A percentile compares a stretch with the other conserved stretches of the same genome.
Evolutionary conservation across 2,113 vertebrate species (phyloP).

Genomic region (Micronycteris hirsuta): DNA sequence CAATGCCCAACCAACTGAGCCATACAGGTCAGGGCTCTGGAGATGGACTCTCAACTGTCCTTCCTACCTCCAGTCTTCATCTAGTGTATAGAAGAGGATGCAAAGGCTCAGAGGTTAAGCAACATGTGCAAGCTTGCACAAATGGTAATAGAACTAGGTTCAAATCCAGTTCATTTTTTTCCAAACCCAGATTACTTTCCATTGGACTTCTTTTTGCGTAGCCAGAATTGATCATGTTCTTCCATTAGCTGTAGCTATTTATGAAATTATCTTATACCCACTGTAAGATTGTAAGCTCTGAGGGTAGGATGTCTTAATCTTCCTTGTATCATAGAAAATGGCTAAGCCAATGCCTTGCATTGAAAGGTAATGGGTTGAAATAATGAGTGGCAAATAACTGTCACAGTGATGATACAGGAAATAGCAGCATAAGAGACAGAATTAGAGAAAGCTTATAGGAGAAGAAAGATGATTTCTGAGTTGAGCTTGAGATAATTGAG

Average conservation of each 20-base stretch:
- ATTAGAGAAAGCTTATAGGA: not conserved
- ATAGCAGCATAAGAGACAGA: not conserved
- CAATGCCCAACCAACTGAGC: not conserved
- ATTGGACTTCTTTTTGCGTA: not conserved
- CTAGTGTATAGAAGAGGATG: not conserved
- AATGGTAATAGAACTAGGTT: not conserved
- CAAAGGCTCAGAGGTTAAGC: not conserved
- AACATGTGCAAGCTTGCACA: not conserved
- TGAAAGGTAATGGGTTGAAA: not conserved
- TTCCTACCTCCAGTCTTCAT: not conserved
- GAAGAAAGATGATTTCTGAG: not conserved
- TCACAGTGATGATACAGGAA: not conserved
- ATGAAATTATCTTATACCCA: not conserved
- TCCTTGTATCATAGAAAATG: not conserved
- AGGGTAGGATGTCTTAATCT: not conserved
- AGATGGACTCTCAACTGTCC: not conserved
- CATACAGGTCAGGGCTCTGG: not conserved
- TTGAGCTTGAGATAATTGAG: not conserved
- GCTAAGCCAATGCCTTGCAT: not conserved
- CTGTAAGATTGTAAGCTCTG: not conserved
- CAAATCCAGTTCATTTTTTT: not conserved
- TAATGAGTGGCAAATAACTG: not conserved
- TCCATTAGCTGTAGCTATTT: not conserved
- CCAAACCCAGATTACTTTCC: not conserved
- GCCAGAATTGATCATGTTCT: not conserved